Evolutionary conservation across 2,797 vertebrate species (phyloP), one percentile per base, ranked within the genome.

Genomic region (Acridotheres tristis): DNA sequence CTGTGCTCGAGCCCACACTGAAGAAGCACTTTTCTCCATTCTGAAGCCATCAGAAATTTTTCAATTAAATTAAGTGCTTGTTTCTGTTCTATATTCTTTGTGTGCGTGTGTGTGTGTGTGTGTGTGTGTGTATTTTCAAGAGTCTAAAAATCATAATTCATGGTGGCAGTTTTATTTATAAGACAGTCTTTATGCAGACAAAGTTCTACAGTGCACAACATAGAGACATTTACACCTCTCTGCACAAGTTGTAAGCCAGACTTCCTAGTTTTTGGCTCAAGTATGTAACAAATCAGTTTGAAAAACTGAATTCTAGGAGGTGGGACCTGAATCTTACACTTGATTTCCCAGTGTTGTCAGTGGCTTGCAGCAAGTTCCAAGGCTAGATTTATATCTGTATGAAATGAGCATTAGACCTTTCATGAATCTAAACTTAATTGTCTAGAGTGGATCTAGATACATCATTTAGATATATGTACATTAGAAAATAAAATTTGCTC

Each of bases 91-190:
- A 54, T 72, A 48, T 63, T 94, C 34, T 93, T 15, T 40, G 40
- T 69, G 12, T 71, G 10, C 29, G 9, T 47, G 13, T n/a, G 30
- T 68, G 38, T 40, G 38, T 69, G 11, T 36, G 9, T 47, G 13
- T 43, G 30, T 50, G 6, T 32, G 34, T 69, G 12, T 68, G 7
- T 67, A 23, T 80, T 82, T 96, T 88, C 62, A 80, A 50, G 32
- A 90, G 50, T 86, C 40, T 62, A 74, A 97, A 72, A 94, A 77
- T 76, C 34, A 4, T 87, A 96, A 85, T 57, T 93, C 75, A 59
- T 83, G 32, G 82, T 78, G 66, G 45, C 32, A 72, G 43, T 94
- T 96, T 92, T 92, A 90, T 89, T 94, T 94, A 40, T 84, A 76
- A 82, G 93, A 91, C 68, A 67, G 51, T 76, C 83, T 93, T 73